Evolutionary conservation across 2,113 vertebrate species (phyloP).

Genomic region (Urocynchramus pylzowi): DNA sequence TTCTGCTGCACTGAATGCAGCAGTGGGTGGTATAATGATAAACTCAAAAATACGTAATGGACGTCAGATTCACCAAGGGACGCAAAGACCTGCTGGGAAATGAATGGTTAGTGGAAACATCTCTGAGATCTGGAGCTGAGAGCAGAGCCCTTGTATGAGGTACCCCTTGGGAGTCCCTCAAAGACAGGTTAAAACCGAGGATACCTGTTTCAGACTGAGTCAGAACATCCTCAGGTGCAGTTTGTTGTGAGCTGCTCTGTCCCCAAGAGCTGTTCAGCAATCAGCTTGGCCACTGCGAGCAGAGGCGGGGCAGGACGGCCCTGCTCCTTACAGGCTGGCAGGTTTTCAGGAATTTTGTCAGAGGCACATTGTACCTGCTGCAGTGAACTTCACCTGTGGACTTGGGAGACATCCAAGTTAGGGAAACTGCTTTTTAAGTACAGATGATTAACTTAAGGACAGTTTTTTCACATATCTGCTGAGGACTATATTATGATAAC

Average conservation of each 20-base stretch:
- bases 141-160: not conserved
- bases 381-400: not conserved
- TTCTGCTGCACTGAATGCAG: not conserved
- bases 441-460: not conserved
- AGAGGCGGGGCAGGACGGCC: rapidly evolving
- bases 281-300: rapidly evolving
- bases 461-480: rapidly evolving
- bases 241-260: not conserved
- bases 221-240: not conserved
- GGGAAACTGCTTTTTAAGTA: not conserved
- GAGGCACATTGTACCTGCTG: not conserved
- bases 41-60: not conserved
- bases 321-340: not conserved
- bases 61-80: not conserved
- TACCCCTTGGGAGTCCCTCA: not conserved
- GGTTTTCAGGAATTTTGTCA: not conserved
- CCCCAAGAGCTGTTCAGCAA: not conserved
- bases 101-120: not conserved
- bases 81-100: not conserved
- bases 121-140: not conserved
- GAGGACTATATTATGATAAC: not conserved
- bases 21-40: not conserved
- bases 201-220: not conserved
- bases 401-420: not conserved
- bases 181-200: not conserved